phyloP scores from a whole-genome alignment of 2,797 vertebrate species.

The Otolemur crassicaudatus region DNA sequence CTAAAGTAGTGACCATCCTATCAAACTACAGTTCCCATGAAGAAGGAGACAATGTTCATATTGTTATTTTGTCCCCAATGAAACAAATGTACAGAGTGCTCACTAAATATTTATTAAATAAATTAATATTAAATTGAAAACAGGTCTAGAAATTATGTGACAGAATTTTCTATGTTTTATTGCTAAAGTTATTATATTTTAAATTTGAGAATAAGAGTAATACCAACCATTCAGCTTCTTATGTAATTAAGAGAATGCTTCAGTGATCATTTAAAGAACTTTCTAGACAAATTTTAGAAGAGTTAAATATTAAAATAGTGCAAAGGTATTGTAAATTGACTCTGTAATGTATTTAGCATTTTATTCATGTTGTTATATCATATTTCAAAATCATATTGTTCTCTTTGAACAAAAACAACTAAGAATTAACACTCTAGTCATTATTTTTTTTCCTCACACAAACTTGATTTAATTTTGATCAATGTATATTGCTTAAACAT shows the following conservation, averaged over 20 bases:
- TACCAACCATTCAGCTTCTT: neutral
- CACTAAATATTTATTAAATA: neutral
- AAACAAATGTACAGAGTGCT: neutral
- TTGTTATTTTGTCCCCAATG: neutral
- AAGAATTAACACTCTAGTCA: neutral
- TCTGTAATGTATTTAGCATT: neutral
- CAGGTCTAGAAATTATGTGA: neutral
- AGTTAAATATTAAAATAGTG: neutral
- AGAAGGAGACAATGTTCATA: neutral
- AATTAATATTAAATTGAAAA: constrained; percentile 10
- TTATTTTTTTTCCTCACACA: no score
- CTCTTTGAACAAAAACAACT: neutral
- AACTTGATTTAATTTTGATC: no score
- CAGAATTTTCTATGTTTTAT: neutral
- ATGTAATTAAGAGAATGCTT: neutral
- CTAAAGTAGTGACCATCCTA: neutral
- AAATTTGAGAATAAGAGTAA: neutral
- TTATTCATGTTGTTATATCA: neutral
- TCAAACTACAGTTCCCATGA: neutral
- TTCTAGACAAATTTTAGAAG: neutral
- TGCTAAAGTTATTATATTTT: neutral
- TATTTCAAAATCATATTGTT: neutral
- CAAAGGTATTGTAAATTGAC: neutral
- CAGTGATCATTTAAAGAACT: neutral
- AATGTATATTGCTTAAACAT: no score